phyloP scores from a whole-genome alignment of 2,113 vertebrate genomes.

The Talpa occidentalis region DNA sequence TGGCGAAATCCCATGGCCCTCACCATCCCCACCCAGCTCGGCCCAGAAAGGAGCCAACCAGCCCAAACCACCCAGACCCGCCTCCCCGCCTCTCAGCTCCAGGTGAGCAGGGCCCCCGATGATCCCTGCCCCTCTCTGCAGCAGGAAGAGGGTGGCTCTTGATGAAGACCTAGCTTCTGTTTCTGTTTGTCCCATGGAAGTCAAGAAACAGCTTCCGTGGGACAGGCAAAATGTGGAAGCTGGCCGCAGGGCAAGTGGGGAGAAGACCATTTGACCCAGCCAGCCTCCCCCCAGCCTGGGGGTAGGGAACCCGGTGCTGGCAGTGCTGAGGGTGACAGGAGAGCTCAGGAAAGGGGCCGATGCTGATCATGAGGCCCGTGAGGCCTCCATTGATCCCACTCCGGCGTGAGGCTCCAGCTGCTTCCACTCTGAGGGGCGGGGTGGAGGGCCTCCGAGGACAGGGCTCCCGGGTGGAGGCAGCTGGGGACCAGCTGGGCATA shows the following conservation, averaged over 20 bases:
- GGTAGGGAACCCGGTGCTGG: neutral
- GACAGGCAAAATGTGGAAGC: neutral
- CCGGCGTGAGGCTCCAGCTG: neutral
- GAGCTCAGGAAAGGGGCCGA: neutral
- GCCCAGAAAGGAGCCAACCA: neutral
- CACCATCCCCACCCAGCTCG: neutral
- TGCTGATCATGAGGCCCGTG: no score
- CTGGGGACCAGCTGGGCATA: neutral
- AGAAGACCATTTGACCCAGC: neutral
- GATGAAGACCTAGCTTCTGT: neutral
- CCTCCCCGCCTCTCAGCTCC: neutral
- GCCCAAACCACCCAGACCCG: neutral
- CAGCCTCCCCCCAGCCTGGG: neutral
- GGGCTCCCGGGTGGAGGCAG: no score
- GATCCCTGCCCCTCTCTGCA: neutral
- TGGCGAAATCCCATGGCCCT: neutral
- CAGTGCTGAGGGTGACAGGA: rapidly evolving
- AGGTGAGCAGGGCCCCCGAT: neutral
- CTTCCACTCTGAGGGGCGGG: neutral
- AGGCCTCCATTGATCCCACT: neutral
- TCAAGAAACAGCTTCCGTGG: neutral
- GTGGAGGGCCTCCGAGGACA: neutral
- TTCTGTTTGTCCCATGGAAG: neutral
- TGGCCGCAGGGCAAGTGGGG: neutral
- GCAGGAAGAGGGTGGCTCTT: neutral